Conservation (phyloP, 2,113 vertebrate species). For the Phocoena sinus region DNA sequence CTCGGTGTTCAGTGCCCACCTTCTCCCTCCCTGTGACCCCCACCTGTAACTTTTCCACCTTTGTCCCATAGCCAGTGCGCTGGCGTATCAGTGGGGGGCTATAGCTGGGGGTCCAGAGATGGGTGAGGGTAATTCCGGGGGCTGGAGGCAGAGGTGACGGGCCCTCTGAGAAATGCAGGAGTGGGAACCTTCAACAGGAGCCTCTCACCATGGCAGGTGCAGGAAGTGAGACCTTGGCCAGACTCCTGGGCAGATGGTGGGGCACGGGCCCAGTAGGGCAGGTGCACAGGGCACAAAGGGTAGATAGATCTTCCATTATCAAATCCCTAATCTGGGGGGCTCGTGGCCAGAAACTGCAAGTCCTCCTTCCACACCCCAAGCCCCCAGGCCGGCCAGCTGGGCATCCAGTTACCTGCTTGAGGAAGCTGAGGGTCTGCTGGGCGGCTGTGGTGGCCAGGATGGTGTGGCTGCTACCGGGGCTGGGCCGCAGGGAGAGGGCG, state of each 20-base stretch:
- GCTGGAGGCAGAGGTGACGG: background rate
- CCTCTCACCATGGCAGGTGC: background rate
- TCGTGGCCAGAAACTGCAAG: background rate
- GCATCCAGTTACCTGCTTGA: conserved; percentile 89
- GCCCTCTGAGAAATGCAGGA: background rate
- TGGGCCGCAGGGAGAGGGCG: conserved; percentile 90
- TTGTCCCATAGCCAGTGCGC: background rate
- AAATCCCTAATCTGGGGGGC: background rate
- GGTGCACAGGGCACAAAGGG: background rate
- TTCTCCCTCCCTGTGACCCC: background rate
- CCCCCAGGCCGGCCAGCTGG: background rate
- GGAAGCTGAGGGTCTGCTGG: conserved; percentile 89
- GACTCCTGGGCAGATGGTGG: background rate
- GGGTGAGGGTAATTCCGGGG: background rate
- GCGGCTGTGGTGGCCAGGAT: conserved; percentile 93
- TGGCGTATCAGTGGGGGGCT: background rate
- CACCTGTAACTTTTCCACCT: background rate
- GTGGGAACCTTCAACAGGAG: background rate
- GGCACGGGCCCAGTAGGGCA: background rate
- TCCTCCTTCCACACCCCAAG: background rate
- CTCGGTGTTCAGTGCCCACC: too few species aligned
- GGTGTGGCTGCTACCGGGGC: conserved; percentile 96
- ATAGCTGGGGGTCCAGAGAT: background rate
- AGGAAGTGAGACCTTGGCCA: background rate
- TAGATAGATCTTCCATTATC: background rate